A percentile compares a stretch with the other conserved stretches of the same genome.
These are phyloP conservation scores for Carassius gibelio DNA, from an alignment of 2,113 vertebrate genomes.

Conservation along the genomic window DNA sequence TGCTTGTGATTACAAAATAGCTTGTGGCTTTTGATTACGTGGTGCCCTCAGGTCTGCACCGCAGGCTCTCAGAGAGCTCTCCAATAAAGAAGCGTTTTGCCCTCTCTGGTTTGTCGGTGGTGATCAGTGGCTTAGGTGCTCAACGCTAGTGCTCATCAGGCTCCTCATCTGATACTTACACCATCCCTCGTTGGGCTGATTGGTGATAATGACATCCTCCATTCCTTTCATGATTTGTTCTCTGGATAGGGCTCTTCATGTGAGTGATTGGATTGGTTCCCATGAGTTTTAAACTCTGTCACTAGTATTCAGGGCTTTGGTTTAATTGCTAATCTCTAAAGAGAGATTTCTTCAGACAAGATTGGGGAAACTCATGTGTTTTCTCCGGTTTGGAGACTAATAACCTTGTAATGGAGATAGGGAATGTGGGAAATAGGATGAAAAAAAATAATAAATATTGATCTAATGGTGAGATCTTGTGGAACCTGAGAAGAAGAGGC, in stretches of 20 bases:
- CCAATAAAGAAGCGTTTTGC: conserved; percentile 12
- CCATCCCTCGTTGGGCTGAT: conserved; percentile 67
- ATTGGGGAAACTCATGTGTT: neutral
- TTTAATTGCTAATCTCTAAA: conserved; percentile 23
- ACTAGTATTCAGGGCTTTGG: neutral
- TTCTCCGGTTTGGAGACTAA: conserved; percentile 8
- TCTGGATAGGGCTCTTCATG: conserved; percentile 62
- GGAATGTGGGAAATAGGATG: conserved; percentile 20
- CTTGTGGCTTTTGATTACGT: conserved; percentile 50
- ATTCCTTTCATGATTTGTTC: conserved; percentile 68
- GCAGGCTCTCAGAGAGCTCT: conserved; percentile 33
- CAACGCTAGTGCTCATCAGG: conserved; percentile 57
- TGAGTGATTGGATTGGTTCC: conserved; percentile 69
- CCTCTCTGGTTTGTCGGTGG: conserved; percentile 49
- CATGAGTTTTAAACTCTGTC: conserved; percentile 43
- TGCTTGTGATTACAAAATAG: conserved; percentile 38
- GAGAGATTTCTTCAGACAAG: conserved; percentile 27
- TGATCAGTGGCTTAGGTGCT: conserved; percentile 55
- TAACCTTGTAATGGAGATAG: conserved; percentile 12
- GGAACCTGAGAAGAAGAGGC: conserved; percentile 17
- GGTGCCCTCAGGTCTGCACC: conserved; percentile 37
- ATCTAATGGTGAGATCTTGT: neutral
- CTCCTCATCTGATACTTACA: conserved; percentile 56
- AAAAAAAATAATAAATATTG: conserved; percentile 35
- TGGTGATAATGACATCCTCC: conserved; percentile 68